Evolutionary conservation across 2,797 vertebrate genomes (phyloP).

Genomic region (Spinus pinus): DNA sequence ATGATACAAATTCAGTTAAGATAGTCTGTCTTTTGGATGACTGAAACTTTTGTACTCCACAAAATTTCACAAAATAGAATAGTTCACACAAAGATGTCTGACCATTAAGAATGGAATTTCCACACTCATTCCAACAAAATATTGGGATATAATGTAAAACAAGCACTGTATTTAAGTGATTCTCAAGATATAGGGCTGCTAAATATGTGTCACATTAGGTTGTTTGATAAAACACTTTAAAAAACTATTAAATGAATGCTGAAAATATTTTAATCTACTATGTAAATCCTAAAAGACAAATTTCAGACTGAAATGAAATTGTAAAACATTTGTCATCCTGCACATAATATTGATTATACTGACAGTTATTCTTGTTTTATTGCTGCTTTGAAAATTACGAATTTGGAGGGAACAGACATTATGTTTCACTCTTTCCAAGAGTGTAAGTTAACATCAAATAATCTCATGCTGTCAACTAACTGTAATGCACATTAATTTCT

Average conservation of each 20-base stretch:
- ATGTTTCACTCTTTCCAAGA: background rate
- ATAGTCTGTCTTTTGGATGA: background rate
- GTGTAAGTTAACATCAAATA: background rate
- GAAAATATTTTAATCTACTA: background rate
- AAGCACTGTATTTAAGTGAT: background rate
- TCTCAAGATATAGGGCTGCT: background rate
- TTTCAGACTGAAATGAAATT: constrained; percentile 29
- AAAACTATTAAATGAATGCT: background rate
- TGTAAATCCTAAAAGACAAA: constrained; percentile 9
- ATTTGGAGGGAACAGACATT: constrained; percentile 13
- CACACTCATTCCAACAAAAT: background rate
- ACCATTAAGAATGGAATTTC: background rate
- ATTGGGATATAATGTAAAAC: background rate
- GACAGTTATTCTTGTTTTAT: constrained; percentile 42
- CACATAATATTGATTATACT: constrained; percentile 35
- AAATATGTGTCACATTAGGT: background rate
- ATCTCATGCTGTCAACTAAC: background rate
- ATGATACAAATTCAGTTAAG: background rate
- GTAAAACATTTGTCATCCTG: constrained; percentile 18
- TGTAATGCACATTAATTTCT: background rate
- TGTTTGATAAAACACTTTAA: background rate
- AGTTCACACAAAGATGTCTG: background rate
- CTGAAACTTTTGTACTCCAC: background rate
- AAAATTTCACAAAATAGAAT: background rate
- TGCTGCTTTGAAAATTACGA: constrained; percentile 11